Conservation (phyloP, 2,113 vertebrate species). For the Thryonomys swinderianus region DNA sequence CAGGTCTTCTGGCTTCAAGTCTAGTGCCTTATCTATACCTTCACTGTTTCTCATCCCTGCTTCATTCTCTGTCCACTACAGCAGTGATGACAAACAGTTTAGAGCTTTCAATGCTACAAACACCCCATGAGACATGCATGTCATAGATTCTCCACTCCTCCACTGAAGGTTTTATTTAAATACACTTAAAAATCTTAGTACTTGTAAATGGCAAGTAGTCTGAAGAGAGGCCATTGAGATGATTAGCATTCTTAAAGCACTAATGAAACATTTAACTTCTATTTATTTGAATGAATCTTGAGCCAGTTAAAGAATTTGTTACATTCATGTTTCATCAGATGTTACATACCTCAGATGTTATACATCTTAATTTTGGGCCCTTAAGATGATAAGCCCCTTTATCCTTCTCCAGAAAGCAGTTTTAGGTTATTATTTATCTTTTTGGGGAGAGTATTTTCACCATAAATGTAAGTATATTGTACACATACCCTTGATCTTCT, state of each 20-base stretch:
- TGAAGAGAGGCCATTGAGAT: not conserved
- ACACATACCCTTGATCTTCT: not conserved
- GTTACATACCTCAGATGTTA: not conserved
- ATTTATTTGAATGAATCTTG: not conserved
- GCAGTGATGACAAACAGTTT: not conserved
- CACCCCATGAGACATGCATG: not conserved
- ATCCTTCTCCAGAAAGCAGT: not conserved
- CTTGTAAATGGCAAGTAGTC: not conserved
- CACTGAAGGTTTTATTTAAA: not conserved
- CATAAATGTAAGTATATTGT: not conserved
- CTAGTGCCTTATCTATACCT: not conserved
- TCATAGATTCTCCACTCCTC: not conserved
- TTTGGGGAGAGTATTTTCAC: not conserved
- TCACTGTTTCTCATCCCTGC: not conserved
- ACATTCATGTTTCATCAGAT: not conserved
- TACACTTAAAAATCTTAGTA: conserved; percentile 22
- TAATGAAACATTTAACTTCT: not conserved
- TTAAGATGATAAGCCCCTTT: not conserved
- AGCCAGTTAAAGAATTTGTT: not conserved
- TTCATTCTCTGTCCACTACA: not conserved
- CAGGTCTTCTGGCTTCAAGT: not conserved
- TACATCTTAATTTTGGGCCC: not conserved
- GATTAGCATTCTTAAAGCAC: not conserved
- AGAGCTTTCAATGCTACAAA: not conserved
- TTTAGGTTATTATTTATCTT: not conserved